Base-by-base conservation (phyloP, 2,888 invertebrate species). In the Trissoscelio sp. region DNA sequence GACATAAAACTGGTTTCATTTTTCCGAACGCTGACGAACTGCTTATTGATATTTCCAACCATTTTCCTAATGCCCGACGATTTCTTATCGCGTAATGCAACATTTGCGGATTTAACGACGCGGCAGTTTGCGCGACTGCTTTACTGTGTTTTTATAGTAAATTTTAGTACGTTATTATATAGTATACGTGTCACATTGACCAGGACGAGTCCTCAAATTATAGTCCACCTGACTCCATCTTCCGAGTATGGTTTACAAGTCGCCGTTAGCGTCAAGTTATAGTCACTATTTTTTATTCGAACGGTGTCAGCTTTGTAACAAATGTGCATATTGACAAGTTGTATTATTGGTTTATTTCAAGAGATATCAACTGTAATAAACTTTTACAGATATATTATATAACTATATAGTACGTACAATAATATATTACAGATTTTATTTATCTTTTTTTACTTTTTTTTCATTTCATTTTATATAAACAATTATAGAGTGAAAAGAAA, bases 11-110 rank as follows among this genome's bases (percentile, higher is more conserved):
- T 9, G 5, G 42, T 42, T 42, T 42, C 16, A 42, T 14, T 42
- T 9, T 37, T 42, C 14, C 5, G 39, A 39, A 53, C 42, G 14
- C 16, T 42, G 14, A 42, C 42, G 16, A 14, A 4, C 28, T 22
- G 31, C 14, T 42, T 37, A 37, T 37, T 37, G n/a, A 37, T 37
- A 37, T 37, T 9, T 42, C 16, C 16, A 42, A 42, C 14, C 16
- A 14, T 9, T 16, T 16, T 9, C 42, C 5, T 42, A 42, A 42
- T 42, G 42, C 9, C 4, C 14, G 11, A 16, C 14, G 42, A 24
- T 53, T 24, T 53, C 28, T 42, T 42, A 42, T 42, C 42, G 16
- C 14, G 14, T 42, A 16, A 42, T 42, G 16, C 42, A 42, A 16
- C 42, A 39, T 39, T 39, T 39, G 39, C 39, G 2, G 3, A 28